Evolutionary conservation across 1,140 invertebrate genomes (phyloP).

Genomic region (Drosophila rhopaloa): DNA sequence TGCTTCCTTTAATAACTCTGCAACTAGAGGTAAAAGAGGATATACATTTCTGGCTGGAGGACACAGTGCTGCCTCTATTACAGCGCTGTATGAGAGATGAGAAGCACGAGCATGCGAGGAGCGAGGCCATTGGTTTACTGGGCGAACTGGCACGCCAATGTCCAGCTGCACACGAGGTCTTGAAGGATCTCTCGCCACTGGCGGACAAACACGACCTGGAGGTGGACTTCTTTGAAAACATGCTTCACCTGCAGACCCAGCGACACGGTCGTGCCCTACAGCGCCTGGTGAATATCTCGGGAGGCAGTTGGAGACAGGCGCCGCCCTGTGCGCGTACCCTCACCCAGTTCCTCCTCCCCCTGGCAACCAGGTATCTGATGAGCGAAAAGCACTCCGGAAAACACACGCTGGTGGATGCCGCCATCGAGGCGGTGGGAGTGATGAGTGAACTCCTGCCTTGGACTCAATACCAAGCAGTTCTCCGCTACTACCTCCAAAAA

Average conservation of each 20-base stretch:
- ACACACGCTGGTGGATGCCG: constrained; percentile 93
- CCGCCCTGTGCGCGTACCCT: constrained; percentile 89
- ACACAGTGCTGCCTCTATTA: constrained; percentile 89
- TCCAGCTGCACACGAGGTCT: constrained; percentile 88
- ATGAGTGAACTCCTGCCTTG: constrained; percentile 92
- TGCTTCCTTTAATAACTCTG: constrained; percentile 84
- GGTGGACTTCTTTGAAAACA: constrained; percentile 97
- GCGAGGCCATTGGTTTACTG: constrained; percentile 91
- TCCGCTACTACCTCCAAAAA: constrained; percentile 92
- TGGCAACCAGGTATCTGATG: constrained; percentile 92
- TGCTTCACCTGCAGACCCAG: constrained; percentile 94
- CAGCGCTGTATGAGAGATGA: constrained; percentile 89
- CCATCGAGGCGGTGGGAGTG: constrained; percentile 90
- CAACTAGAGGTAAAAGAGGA: constrained; percentile 71
- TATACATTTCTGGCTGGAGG: constrained; percentile 89
- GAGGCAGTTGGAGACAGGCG: constrained; percentile 48
- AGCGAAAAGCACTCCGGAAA: constrained; percentile 91
- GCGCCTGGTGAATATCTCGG: constrained; percentile 58
- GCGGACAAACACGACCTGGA: constrained; percentile 91
- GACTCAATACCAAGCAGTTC: constrained; percentile 92
- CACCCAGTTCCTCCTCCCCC: constrained; percentile 93
- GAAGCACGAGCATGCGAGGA: constrained; percentile 87
- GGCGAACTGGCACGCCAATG: constrained; percentile 91
- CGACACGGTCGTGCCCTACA: constrained; percentile 91
- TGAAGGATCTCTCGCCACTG: constrained; percentile 90